Evolutionary conservation across 2,113 vertebrate genomes (phyloP), one percentile per base, ranked within the genome.

Genomic region (Sebastes schlegelii): DNA sequence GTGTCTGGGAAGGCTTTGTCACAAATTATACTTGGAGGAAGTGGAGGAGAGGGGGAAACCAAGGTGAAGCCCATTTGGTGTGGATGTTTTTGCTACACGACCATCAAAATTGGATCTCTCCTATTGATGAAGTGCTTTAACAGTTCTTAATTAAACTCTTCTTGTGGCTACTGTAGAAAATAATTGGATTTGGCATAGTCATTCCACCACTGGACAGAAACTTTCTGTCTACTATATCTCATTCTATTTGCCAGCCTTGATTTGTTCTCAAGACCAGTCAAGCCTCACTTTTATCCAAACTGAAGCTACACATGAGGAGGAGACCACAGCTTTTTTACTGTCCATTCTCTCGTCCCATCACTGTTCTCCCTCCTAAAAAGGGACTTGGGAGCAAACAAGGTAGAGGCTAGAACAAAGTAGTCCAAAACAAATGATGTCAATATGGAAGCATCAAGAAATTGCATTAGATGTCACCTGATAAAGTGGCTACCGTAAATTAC

Each of bases 1-100:
- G 34, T 49, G 63, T n/a, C 23, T 61, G 21, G n/a, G 19, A 40
- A 45, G 12, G 51, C 62, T 62, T 58, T 72, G 80, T 66, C 54
- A 71, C 60, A 45, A 60, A 10, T 52, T 51, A 34, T 62, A 5
- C 23, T 10, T 34, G 34, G 34, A 34, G 34, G 34, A 40, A 1
- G 19, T 4, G 10, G 46, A 51, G 13, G 17, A 52, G 6, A 51
- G 4, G 17, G 54, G 4, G 17, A 54, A 54, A 8, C 17, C 12
- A 48, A 54, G 57, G 26, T 23, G 55, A 61, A 8, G 10, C 17
- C 12, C 17, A 10, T 67, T 34, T 57, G 34, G 34, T 34, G 34
- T 34, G 34, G 3, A 34, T 34, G 34, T 34, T 34, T 34, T 63
- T 40, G 4, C 45, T 51, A 6, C 45, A 62, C 17, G 4, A 34